A percentile compares a stretch with the other conserved stretches of the same genome.
phyloP scores from a whole-genome alignment of 2,113 vertebrate species.

The Hydropotes inermis region DNA sequence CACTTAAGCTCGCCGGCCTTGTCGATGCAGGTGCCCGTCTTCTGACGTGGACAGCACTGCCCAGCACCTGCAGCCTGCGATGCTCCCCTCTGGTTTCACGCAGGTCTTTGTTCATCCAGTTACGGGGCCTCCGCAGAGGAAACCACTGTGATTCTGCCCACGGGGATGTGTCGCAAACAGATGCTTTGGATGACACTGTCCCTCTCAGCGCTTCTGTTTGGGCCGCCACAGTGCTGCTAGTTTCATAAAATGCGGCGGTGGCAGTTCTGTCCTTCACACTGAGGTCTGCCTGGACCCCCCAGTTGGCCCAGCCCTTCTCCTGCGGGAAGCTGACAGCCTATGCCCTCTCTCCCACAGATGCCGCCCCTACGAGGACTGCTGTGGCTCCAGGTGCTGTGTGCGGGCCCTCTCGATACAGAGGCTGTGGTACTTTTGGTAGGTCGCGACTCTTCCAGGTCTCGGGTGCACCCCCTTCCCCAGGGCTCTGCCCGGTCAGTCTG shows the following conservation, averaged over 20 bases:
- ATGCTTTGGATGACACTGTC: not conserved
- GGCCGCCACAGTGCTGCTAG: not conserved
- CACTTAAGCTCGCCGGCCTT: not conserved
- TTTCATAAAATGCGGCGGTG: accelerated
- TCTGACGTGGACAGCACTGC: accelerated
- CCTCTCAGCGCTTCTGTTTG: not conserved
- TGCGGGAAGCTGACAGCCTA: not conserved
- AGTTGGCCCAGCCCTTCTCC: accelerated
- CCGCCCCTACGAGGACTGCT: conserved; percentile 97
- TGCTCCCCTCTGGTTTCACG: not conserved
- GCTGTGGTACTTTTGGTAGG: conserved; percentile 99
- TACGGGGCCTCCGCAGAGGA: not conserved
- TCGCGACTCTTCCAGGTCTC: not conserved
- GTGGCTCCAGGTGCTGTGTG: conserved; percentile 96
- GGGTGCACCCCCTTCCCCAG: not conserved
- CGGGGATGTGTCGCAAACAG: accelerated
- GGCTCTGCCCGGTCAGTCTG: not conserved
- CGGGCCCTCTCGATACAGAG: conserved; percentile 95
- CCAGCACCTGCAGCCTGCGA: accelerated
- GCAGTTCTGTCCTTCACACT: not conserved
- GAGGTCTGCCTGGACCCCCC: not conserved
- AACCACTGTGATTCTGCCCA: not conserved
- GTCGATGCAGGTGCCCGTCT: accelerated
- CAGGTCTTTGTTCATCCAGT: not conserved
- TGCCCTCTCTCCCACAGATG: conserved; percentile 84